phyloP scores from a whole-genome alignment of 2,888 invertebrate species.

The Clepsis dumicolana region DNA sequence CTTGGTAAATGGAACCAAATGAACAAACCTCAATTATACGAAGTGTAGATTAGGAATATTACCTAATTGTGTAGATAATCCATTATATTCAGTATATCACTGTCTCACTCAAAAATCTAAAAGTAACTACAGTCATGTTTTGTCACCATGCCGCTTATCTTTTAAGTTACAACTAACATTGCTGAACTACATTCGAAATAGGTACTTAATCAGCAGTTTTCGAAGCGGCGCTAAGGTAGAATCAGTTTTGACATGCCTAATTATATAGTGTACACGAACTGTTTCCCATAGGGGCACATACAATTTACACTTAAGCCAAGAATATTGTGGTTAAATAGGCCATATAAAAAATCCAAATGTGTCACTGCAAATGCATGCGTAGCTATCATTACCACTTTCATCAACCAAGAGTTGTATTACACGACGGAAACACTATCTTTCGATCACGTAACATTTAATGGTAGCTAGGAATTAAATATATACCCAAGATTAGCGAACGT shows the following conservation, averaged over 20 bases:
- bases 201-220: neutral
- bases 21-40: neutral
- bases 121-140: neutral
- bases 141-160: neutral
- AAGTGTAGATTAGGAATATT: neutral
- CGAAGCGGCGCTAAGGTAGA: neutral
- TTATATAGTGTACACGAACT: neutral
- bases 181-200: neutral
- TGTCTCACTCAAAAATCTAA: neutral
- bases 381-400: neutral
- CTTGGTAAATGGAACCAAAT: neutral
- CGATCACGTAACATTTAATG: neutral
- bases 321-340: neutral
- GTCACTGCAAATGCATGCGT: neutral
- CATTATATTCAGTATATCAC: neutral
- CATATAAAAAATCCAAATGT: neutral
- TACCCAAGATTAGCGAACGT: neutral
- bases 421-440: neutral
- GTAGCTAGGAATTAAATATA: neutral
- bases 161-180: neutral
- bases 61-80: neutral
- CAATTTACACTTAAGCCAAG: neutral
- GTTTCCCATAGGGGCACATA: neutral
- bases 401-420: neutral
- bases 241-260: neutral